A percentile compares a stretch with the other conserved stretches of the same genome.
These are phyloP conservation scores for Promerops cafer DNA, from an alignment of 2,113 vertebrate genomes.

Conservation along the genomic window DNA sequence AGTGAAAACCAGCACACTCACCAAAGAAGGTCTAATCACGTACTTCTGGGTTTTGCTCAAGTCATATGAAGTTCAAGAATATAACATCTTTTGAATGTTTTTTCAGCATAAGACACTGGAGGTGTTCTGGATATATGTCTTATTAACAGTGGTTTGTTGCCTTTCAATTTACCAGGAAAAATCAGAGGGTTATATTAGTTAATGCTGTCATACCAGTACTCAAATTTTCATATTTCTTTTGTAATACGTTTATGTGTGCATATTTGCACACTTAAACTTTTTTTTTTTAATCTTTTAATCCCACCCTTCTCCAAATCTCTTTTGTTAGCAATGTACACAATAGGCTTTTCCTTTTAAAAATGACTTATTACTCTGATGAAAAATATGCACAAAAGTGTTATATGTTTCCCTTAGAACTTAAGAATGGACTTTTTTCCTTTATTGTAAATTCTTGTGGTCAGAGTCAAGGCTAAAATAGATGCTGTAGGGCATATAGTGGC, in stretches of 20 bases:
- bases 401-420: background rate
- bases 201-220: background rate
- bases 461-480: background rate
- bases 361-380: background rate
- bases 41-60: background rate
- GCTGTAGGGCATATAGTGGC: too few species aligned
- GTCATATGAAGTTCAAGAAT: background rate
- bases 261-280: background rate
- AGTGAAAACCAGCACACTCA: background rate
- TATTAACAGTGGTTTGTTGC: accelerated
- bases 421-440: background rate
- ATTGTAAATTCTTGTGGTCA: background rate
- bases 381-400: background rate
- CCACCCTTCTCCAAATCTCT: background rate
- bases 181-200: background rate
- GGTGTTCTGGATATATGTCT: background rate
- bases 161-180: background rate
- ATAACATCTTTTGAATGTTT: background rate
- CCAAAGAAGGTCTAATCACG: background rate
- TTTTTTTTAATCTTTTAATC: background rate
- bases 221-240: background rate
- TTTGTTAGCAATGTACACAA: background rate
- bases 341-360: background rate
- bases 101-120: background rate
- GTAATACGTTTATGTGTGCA: too few species aligned